A percentile compares a stretch with the other conserved stretches of the same genome.
phyloP scores from a whole-genome alignment of 1,140 invertebrate genomes.

The Lepidurus packardi region DNA sequence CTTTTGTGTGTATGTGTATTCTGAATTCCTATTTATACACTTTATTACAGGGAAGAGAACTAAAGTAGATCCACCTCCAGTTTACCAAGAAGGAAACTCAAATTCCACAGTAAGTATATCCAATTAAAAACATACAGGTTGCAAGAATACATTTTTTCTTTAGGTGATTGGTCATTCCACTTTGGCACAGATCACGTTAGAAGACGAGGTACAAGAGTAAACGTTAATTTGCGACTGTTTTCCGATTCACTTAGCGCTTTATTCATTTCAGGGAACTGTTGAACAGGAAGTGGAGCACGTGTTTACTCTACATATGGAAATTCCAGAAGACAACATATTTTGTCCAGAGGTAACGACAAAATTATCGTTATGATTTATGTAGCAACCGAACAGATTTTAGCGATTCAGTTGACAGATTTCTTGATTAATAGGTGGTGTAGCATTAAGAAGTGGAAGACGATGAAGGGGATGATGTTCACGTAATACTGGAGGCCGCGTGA shows the following conservation, averaged over 20 bases:
- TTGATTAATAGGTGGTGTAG: not conserved
- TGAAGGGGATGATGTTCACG: not conserved
- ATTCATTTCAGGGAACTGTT: conserved; percentile 6
- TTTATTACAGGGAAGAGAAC: not conserved
- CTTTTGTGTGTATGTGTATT: not conserved
- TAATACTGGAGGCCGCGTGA: not conserved
- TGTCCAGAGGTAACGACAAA: not conserved
- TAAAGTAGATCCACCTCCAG: not conserved
- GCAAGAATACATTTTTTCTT: not conserved
- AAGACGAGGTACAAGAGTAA: not conserved
- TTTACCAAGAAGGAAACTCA: conserved; percentile 1
- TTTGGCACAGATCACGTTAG: not conserved
- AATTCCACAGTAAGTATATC: not conserved
- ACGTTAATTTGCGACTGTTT: not conserved
- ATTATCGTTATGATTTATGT: not conserved
- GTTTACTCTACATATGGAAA: not conserved
- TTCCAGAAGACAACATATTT: not conserved
- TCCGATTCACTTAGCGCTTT: not conserved
- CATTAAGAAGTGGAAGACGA: not conserved
- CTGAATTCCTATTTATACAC: not conserved
- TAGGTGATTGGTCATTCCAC: not conserved
- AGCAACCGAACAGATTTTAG: not conserved
- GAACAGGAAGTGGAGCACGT: not conserved
- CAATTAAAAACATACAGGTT: not conserved
- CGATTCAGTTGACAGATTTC: not conserved